phyloP scores from a whole-genome alignment of 1,140 invertebrate species.

The Drosophila kanapiae region DNA sequence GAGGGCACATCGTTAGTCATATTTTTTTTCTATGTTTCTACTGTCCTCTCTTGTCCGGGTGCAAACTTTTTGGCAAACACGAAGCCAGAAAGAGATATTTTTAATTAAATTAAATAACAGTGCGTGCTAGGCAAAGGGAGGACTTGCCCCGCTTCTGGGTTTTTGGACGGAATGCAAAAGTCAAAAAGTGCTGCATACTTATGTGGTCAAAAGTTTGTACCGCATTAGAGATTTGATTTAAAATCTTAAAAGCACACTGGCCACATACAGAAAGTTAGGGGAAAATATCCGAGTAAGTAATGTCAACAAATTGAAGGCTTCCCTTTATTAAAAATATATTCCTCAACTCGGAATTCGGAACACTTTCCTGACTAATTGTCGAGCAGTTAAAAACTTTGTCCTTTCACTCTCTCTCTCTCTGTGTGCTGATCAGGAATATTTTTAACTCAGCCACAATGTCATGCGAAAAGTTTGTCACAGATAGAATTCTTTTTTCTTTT shows the following conservation, averaged over 20 bases:
- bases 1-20: conserved; percentile 73
- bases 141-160: conserved; percentile 13
- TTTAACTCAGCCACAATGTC: conserved; percentile 7
- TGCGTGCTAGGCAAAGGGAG: conserved; percentile 24
- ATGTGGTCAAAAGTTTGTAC: conserved; percentile 47
- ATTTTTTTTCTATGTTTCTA: conserved; percentile 41
- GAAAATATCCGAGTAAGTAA: conserved; percentile 1
- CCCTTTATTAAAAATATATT: conserved; percentile 12
- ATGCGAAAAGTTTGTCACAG: conserved; percentile 18
- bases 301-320: conserved; percentile 40
- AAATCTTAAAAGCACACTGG: conserved; percentile 38
- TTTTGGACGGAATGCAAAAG: conserved; percentile 40
- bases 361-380: conserved; percentile 43
- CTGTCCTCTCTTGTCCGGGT: neutral
- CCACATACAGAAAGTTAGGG: conserved; percentile 37
- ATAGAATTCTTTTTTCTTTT: neutral
- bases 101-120: conserved; percentile 78
- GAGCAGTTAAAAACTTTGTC: conserved; percentile 45
- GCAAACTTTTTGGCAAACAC: conserved; percentile 60
- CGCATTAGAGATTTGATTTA: conserved; percentile 37
- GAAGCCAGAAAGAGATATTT: conserved; percentile 61
- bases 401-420: too few species aligned
- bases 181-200: conserved; percentile 70
- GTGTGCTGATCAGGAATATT: conserved; percentile 20
- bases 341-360: neutral